Conservation (phyloP, 2,113 vertebrate species). For the Nettapus auritus region DNA sequence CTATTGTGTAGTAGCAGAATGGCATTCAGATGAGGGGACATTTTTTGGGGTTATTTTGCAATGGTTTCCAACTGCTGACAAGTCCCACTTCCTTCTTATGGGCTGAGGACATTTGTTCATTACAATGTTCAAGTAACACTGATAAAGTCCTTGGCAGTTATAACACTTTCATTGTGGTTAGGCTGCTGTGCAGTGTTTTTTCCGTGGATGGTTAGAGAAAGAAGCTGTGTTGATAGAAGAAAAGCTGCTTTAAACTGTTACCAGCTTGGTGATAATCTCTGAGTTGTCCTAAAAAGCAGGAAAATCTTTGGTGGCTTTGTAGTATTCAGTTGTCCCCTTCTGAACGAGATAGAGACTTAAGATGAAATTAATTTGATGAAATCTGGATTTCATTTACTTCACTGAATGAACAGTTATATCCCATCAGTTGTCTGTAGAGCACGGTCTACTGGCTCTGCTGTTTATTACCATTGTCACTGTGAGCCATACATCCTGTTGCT, state of each 20-base stretch:
- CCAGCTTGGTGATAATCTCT: neutral
- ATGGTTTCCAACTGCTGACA: neutral
- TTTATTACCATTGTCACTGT: neutral
- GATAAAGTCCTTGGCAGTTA: no score
- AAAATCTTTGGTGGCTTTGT: neutral
- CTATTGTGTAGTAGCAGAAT: neutral
- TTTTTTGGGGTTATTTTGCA: neutral
- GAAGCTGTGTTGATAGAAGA: neutral
- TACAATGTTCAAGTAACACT: neutral
- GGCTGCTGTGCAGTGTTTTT: neutral
- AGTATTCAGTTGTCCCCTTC: neutral
- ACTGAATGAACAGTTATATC: neutral
- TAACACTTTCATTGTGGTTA: accelerated
- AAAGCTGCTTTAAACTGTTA: neutral
- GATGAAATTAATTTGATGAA: neutral
- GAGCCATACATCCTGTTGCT: neutral
- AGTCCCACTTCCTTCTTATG: neutral
- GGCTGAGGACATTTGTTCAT: neutral
- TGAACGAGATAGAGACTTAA: neutral
- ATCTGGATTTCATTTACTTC: neutral
- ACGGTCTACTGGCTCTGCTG: neutral
- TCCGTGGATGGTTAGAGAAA: neutral
- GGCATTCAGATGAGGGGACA: accelerated
- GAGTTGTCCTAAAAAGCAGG: neutral
- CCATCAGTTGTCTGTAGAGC: neutral